Conservation (phyloP, 2,888 invertebrate species). For the Drosophila pegasa region DNA sequence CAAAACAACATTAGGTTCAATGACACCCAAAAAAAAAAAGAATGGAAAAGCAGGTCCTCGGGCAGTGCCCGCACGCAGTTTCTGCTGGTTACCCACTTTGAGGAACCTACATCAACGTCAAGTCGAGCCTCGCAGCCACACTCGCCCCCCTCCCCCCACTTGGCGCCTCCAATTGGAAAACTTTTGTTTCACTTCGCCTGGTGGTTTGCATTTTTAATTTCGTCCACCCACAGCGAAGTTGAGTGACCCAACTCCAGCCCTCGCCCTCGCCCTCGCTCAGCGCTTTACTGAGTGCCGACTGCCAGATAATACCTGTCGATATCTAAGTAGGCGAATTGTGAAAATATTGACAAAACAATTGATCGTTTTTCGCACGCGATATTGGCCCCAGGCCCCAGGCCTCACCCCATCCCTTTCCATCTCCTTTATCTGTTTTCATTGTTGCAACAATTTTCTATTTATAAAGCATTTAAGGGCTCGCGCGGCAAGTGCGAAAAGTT, state of each 20-base stretch:
- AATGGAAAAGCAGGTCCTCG: constrained; percentile 41
- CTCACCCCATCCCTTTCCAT: not conserved
- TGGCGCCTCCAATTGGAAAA: constrained; percentile 66
- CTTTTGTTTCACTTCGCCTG: constrained; percentile 68
- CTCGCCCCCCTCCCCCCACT: not conserved
- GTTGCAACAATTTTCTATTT: constrained; percentile 34
- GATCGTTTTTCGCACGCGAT: constrained; percentile 63
- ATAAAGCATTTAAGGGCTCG: constrained; percentile 24
- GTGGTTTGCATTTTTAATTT: constrained; percentile 48
- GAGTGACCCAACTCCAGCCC: constrained; percentile 45
- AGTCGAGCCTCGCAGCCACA: constrained; percentile 25
- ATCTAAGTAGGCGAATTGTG: constrained; percentile 63
- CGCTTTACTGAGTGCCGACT: not conserved
- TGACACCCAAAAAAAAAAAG: constrained; percentile 64
- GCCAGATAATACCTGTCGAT: constrained; percentile 60
- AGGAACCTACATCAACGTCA: constrained; percentile 72
- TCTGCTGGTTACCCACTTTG: constrained; percentile 34
- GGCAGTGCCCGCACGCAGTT: constrained; percentile 34
- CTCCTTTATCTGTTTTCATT: constrained; percentile 20
- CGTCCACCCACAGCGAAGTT: constrained; percentile 24
- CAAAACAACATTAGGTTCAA: constrained; percentile 72
- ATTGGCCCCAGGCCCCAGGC: not conserved
- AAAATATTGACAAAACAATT: constrained; percentile 80
- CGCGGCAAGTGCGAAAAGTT: constrained; percentile 37
- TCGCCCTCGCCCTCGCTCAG: not conserved